A percentile compares a stretch with the other conserved stretches of the same genome.
These are phyloP conservation scores for Bimastos eiseni DNA, from an alignment of 2,888 invertebrate species.

Conservation along the genomic window DNA sequence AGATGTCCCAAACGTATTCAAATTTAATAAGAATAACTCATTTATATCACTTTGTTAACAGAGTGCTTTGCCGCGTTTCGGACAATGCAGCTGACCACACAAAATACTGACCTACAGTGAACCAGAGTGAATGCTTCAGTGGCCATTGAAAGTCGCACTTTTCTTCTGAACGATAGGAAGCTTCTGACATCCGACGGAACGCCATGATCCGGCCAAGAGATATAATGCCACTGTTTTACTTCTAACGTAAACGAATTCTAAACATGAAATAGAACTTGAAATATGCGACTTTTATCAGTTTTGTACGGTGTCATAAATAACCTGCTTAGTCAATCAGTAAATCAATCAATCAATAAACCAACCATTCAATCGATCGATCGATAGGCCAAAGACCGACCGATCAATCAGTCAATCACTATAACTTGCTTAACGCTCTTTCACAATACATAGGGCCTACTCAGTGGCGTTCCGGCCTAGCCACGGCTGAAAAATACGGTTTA, in stretches of 20 bases:
- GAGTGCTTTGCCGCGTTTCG: background rate
- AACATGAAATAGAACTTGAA: background rate
- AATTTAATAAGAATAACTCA: background rate
- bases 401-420: too few species aligned
- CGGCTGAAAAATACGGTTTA: too few species aligned
- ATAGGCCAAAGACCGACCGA: too few species aligned
- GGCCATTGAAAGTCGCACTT: background rate
- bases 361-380: too few species aligned
- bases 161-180: slow-evolving; percentile 28
- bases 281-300: too few species aligned
- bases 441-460: too few species aligned
- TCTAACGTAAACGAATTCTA: background rate
- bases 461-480: too few species aligned
- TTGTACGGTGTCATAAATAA: too few species aligned
- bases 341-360: too few species aligned
- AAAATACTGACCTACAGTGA: background rate
- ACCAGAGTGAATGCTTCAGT: background rate
- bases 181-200: background rate
- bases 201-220: slow-evolving; percentile 21
- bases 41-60: background rate
- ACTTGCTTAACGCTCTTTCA: too few species aligned
- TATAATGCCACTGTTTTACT: slow-evolving; percentile 24
- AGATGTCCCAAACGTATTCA: background rate
- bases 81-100: background rate
- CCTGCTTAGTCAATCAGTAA: too few species aligned